A percentile compares a stretch with the other conserved stretches of the same genome.
Conservation (phyloP, 2,888 invertebrate genomes). For the Teinopalpus imperialis region DNA sequence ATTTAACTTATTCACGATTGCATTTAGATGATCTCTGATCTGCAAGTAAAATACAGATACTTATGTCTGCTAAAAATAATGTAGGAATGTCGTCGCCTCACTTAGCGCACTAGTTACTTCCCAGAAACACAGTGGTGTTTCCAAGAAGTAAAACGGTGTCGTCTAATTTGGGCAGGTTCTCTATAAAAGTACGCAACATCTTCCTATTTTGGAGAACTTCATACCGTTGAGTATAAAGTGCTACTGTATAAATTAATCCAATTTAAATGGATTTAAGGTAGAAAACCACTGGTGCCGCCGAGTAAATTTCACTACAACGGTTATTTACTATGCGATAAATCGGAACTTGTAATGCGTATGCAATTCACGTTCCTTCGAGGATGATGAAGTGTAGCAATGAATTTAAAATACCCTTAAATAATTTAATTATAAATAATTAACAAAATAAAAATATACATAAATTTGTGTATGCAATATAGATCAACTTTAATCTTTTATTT, state of each 20-base stretch:
- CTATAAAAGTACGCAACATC: conserved; percentile 25
- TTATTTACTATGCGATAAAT: conserved; percentile 62
- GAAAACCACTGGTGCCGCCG: conserved; percentile 54
- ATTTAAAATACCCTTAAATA: background rate
- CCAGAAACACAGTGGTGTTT: conserved; percentile 30
- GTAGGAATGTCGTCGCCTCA: conserved; percentile 14
- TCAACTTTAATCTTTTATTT: too few relatives aligned
- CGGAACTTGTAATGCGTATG: conserved; percentile 59
- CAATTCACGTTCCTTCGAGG: conserved; percentile 48
- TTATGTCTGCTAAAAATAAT: conserved; percentile 8
- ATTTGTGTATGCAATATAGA: too few relatives aligned
- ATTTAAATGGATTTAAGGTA: conserved; percentile 55
- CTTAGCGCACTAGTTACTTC: conserved; percentile 18
- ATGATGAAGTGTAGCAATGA: conserved; percentile 36
- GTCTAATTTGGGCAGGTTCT: conserved; percentile 30
- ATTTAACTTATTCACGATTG: background rate
- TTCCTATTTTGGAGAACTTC: conserved; percentile 34
- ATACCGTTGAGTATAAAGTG: conserved; percentile 31
- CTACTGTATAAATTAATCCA: conserved; percentile 49
- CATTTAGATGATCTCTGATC: conserved; percentile 7
- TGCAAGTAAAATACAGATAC: conserved; percentile 5
- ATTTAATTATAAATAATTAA: too few relatives aligned
- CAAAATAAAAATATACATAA: too few relatives aligned
- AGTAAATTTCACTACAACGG: conserved; percentile 59
- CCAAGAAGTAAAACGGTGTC: conserved; percentile 29